Conservation (phyloP, 2,888 invertebrate species). For the Azorinus chamasolen region DNA sequence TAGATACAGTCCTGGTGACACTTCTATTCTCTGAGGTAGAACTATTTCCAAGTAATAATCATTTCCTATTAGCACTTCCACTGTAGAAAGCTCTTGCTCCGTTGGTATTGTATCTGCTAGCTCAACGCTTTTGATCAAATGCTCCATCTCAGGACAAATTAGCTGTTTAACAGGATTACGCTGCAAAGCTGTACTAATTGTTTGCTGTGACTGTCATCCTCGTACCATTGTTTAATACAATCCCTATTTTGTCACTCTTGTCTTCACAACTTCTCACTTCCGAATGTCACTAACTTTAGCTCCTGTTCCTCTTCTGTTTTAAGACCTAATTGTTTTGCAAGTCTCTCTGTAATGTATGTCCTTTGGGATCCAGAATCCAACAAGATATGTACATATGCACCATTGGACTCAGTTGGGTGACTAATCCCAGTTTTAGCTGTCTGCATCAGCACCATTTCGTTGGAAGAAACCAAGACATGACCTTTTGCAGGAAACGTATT, state of each 20-base stretch:
- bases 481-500: background rate
- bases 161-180: conserved; percentile 4
- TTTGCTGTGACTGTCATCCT: too few relatives aligned
- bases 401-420: background rate
- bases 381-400: conserved; percentile 7
- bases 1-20: conserved; percentile 1
- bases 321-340: conserved; percentile 6
- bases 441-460: conserved; percentile 28
- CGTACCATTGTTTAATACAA: background rate
- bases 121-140: conserved; percentile 3
- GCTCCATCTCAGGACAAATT: background rate
- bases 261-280: conserved; percentile 14
- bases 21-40: conserved; percentile 8
- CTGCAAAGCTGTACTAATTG: background rate
- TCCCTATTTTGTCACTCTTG: conserved; percentile 2
- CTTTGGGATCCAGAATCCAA: conserved; percentile 29
- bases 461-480: conserved; percentile 10
- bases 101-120: conserved; percentile 4
- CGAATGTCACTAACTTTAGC: conserved; percentile 23
- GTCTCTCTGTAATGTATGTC: conserved; percentile 11
- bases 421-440: conserved; percentile 22
- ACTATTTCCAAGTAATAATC: conserved; percentile 13
- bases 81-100: background rate
- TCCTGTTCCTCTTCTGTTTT: conserved; percentile 13
- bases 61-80: conserved; percentile 7